phyloP scores from a whole-genome alignment of 2,797 vertebrate species.

The Sebastes miniatus region DNA sequence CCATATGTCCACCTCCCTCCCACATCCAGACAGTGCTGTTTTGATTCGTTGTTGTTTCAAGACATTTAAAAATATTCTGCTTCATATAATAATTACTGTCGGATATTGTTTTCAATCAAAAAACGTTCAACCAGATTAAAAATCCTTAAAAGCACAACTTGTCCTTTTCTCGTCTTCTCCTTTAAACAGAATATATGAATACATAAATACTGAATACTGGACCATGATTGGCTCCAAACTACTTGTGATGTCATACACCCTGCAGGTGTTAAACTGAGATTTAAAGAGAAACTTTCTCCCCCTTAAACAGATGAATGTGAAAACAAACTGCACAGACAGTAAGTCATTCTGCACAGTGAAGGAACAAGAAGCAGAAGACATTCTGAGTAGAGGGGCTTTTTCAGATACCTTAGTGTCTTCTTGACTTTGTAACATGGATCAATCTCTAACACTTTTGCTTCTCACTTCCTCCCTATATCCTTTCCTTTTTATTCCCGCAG shows the following conservation, averaged over 20 bases:
- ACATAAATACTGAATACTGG: background rate
- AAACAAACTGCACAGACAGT: background rate
- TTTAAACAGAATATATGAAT: background rate
- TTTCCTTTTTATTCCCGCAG: constrained; percentile 3
- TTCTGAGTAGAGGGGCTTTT: background rate
- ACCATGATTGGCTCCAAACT: background rate
- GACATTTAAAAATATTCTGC: background rate
- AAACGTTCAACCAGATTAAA: too few species aligned
- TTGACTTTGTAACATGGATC: background rate
- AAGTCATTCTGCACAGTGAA: background rate
- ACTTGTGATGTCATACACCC: background rate
- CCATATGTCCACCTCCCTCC: background rate
- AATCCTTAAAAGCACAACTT: too few species aligned
- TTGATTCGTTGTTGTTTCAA: background rate
- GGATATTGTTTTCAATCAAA: background rate
- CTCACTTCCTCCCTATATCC: background rate
- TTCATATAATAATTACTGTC: background rate
- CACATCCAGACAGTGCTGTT: background rate
- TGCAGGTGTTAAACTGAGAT: background rate
- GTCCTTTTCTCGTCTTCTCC: background rate
- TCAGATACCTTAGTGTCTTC: background rate
- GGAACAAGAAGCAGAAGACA: background rate
- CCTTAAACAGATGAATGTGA: too few species aligned
- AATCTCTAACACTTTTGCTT: background rate
- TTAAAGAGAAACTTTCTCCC: background rate